Evolutionary conservation across 2,113 vertebrate species (phyloP).

Genomic region (Osmerus mordax): DNA sequence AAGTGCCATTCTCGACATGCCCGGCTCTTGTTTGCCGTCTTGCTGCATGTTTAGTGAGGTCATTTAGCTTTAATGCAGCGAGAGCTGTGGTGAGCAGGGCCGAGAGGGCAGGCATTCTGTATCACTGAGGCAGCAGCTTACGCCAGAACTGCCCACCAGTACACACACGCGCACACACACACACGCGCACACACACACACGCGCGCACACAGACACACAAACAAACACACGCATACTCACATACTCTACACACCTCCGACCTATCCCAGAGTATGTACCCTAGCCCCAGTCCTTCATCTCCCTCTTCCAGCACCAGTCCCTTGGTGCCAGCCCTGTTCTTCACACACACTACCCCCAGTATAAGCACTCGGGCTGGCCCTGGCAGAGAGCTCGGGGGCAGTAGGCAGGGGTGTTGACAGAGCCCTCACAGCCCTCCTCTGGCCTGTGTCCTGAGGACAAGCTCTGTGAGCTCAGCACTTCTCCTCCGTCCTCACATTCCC

Average conservation of each 20-base stretch:
- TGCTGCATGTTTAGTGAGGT: neutral
- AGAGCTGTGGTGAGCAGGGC: neutral
- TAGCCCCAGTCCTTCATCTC: neutral
- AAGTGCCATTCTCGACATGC: neutral
- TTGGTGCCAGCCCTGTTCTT: neutral
- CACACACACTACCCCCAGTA: no score
- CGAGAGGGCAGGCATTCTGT: neutral
- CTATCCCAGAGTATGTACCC: no score
- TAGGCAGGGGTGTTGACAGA: conserved; percentile 31
- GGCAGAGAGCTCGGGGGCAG: conserved; percentile 11
- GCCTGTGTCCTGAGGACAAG: neutral
- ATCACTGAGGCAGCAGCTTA: neutral
- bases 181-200: neutral
- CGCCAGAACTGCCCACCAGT: neutral
- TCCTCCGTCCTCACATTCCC: neutral
- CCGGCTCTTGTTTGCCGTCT: neutral
- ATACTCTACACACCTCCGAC: no score
- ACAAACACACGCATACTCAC: no score
- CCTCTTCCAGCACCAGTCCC: neutral
- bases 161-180: neutral
- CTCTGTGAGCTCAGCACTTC: neutral
- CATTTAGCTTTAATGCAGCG: neutral
- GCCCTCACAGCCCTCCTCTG: neutral
- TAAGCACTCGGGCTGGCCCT: no score
- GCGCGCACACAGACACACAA: neutral